Evolutionary conservation across 2,888 invertebrate genomes (phyloP), one percentile per base, ranked within the genome.

Genomic region (Drosophila mulleri): DNA sequence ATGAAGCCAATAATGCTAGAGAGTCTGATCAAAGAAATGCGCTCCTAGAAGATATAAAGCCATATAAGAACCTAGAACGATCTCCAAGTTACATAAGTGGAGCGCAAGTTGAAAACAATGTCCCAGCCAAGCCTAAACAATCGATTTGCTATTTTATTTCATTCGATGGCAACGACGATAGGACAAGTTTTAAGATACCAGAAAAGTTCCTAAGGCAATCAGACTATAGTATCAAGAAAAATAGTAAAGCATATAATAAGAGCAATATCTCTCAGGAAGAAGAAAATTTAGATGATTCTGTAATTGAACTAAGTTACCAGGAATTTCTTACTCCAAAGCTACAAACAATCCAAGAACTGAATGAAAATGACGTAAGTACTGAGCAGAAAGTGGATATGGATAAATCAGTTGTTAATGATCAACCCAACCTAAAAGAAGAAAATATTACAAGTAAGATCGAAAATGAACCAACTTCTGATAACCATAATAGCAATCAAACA

Each of bases 131-230:
- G 4, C 66, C 44, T 4, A 85, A 83, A 41, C 72, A 75, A 42
- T 73, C 91, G 0, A 66, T 84, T 16, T 54, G 91, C 1, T 91
- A 83, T 61, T 89, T 75, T 39, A 78, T 91, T 35, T 82, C 86
- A 12, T 80, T 90, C 50, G 86, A 88, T 53, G 63, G 70, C 1
- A 75, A 71, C 5, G 73, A 77, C 57, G 70, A 54, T 5, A 83
- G 72, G 45, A 39, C 47, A 9, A 66, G 41, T n/a, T 80, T 67
- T 16, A 72, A 75, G 47, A 76, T 74, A 56, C 74, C 85, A 2
- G 73, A 74, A 57, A 72, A 54, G 44, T 72, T 78, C 35, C n/a
- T 66, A 41, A 50, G 20, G 42, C 29, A 47, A 53, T 18, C 18
- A 5, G n/a, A 64, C 29, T 9, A 45, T 16, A 23, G 3, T 8